Base-by-base conservation (phyloP, 2,113 vertebrate genomes). In the Lampris incognitus region DNA sequence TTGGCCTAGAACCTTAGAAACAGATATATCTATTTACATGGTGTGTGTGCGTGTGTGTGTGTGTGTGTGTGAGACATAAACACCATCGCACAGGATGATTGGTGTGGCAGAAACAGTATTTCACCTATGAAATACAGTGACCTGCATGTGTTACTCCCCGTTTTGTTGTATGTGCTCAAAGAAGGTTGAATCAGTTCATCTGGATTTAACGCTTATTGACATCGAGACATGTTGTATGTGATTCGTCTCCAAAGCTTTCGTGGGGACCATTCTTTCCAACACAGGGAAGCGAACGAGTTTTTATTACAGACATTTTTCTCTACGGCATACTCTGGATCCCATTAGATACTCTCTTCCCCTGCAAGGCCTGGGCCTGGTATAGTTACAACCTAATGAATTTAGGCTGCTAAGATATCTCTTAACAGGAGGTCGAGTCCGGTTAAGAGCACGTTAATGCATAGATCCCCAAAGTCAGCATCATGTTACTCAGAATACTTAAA, bases 11-110 rank as follows among this genome's bases (percentile, higher is more conserved):
- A 70, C 59, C 78, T 79, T 63, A 62, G 70, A 71, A 60, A 61
- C 56, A 85, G 84, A 87, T 87, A 81, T 36, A 70, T 78, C 60
- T 81, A 81, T 88, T 87, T 86, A 82, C 68, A 81, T 44, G 60
- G 36, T 70, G 38, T 67, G 77, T 24, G 24, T 24, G n/a, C n/a
- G 24, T 24, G 24, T 24, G 24, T 24, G 24, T 24, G 24, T 24
- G 24, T 24, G 36, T 70, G 38, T 67, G 77, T 61, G 38, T 82
- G 52, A 81, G 86, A 66, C 56, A 72, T 79, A 84, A 87, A 87
- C 84, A 82, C 13, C 69, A 24, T 60, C 54, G 61, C 24, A 54
- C 11, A 6, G 39, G 42, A 41, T 69, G 37, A 1, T 71, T 72
- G 67, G 41, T 44, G 5, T 38, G 64, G 38, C 68, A 71, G 50